Evolutionary conservation across 2,797 vertebrate genomes (phyloP).

Genomic region (Schizopygopsis pylzovi): DNA sequence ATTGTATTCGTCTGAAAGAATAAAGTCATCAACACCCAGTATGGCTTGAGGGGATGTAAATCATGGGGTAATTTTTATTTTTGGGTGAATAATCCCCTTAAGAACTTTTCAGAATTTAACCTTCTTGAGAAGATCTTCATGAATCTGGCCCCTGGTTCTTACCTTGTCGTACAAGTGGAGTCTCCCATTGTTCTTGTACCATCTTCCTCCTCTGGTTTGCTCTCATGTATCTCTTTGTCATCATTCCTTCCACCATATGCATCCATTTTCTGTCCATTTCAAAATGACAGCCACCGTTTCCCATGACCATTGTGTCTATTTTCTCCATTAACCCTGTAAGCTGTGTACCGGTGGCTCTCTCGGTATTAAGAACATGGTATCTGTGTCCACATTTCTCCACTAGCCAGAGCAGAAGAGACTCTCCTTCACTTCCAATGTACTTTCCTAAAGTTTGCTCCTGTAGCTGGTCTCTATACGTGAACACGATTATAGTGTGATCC

Average conservation of each 20-base stretch:
- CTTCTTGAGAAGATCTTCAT: not conserved
- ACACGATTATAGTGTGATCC: constrained; percentile 66
- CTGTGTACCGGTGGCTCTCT: constrained; percentile 57
- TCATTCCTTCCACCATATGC: constrained; percentile 28
- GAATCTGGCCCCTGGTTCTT: constrained; percentile 1
- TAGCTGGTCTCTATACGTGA: constrained; percentile 67
- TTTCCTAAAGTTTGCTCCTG: constrained; percentile 61
- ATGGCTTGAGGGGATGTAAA: not conserved
- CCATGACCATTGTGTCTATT: constrained; percentile 60
- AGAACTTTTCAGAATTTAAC: not conserved
- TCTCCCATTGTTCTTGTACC: constrained; percentile 31
- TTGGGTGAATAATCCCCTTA: not conserved
- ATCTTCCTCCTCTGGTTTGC: constrained; percentile 42
- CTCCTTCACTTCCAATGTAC: constrained; percentile 65
- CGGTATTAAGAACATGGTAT: constrained; percentile 67
- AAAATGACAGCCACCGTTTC: constrained; percentile 53
- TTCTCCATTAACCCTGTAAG: constrained; percentile 64
- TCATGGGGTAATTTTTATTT: not conserved
- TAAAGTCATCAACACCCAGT: not conserved
- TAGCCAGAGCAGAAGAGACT: constrained; percentile 62
- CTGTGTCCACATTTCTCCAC: constrained; percentile 69
- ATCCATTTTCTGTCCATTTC: constrained; percentile 52
- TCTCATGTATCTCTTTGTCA: constrained; percentile 22
- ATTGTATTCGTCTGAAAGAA: not conserved
- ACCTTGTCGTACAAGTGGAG: constrained; percentile 30